phyloP scores from a whole-genome alignment of 2,797 vertebrate species.

The Xenentodon cancila region DNA sequence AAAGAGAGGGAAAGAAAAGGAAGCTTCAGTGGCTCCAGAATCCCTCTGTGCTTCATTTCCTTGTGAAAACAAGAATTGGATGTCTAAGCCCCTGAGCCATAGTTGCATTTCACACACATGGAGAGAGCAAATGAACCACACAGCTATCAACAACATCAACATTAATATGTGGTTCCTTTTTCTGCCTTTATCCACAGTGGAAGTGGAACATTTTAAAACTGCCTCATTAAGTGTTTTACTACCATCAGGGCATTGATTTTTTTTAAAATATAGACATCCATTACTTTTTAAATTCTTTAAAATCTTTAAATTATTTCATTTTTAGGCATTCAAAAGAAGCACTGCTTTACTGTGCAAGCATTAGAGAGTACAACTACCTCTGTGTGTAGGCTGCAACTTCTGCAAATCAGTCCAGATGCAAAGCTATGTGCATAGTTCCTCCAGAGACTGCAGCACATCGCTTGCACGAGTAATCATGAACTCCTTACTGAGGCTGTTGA shows the following conservation, averaged over 20 bases:
- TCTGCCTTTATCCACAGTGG: too few relatives aligned
- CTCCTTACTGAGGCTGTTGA: too few relatives aligned
- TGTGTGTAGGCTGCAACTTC: too few relatives aligned
- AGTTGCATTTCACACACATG: slow-evolving; percentile 40
- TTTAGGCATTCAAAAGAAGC: slow-evolving; percentile 23
- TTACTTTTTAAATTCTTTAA: slow-evolving; percentile 10
- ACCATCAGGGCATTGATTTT: slow-evolving; percentile 5
- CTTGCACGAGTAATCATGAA: too few relatives aligned
- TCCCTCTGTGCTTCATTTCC: slow-evolving; percentile 31
- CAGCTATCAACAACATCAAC: slow-evolving; percentile 40
- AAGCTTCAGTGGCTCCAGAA: slow-evolving; percentile 33
- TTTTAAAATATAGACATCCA: slow-evolving; percentile 7
- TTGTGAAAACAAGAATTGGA: slow-evolving; percentile 33
- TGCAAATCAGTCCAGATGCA: too few relatives aligned
- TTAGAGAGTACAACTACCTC: too few relatives aligned
- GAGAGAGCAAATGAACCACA: slow-evolving; percentile 36
- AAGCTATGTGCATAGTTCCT: too few relatives aligned
- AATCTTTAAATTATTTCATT: neutral
- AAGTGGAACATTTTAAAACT: too few relatives aligned
- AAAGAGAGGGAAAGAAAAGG: slow-evolving; percentile 19
- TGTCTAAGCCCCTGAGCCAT: slow-evolving; percentile 6
- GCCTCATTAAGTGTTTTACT: too few relatives aligned
- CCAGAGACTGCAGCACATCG: too few relatives aligned
- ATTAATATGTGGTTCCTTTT: slow-evolving; percentile 35
- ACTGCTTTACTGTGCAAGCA: too few relatives aligned